Evolutionary conservation across 2,888 invertebrate species (phyloP).

Genomic region (Ptychoptera albimana): DNA sequence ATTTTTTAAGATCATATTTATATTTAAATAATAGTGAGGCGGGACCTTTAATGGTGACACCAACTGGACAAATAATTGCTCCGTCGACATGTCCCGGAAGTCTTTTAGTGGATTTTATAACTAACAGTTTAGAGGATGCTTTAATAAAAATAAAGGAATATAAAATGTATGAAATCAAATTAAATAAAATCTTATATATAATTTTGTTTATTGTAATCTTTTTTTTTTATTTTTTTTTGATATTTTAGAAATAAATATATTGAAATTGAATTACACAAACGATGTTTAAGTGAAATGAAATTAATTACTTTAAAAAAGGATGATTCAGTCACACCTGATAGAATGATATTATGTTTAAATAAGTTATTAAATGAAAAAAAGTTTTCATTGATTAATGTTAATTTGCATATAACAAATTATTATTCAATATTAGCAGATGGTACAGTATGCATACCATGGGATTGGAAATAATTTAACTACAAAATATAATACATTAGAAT

Average conservation of each 20-base stretch:
- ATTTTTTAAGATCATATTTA: not conserved
- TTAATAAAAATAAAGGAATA: conserved; percentile 53
- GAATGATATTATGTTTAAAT: conserved; percentile 76
- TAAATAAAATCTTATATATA: not conserved
- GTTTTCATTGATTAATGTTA: conserved; percentile 43
- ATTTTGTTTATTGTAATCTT: not conserved
- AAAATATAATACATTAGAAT: too few relatives aligned
- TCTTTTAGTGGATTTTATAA: conserved; percentile 69
- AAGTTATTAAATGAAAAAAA: conserved; percentile 36
- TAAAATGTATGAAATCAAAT: conserved; percentile 47
- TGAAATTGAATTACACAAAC: conserved; percentile 54
- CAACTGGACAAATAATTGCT: conserved; percentile 84
- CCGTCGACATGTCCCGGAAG: conserved; percentile 83
- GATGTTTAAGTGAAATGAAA: conserved; percentile 48
- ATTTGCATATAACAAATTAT: conserved; percentile 73
- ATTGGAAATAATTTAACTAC: conserved; percentile 42
- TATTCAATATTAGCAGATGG: conserved; percentile 85
- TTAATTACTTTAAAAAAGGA: conserved; percentile 69
- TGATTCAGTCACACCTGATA: conserved; percentile 75
- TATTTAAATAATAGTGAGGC: conserved; percentile 50
- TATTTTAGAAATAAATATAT: conserved; percentile 45
- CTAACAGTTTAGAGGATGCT: conserved; percentile 60
- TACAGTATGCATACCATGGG: conserved; percentile 84
- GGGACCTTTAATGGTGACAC: conserved; percentile 84
- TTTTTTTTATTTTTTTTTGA: conserved; percentile 6